A percentile compares a stretch with the other conserved stretches of the same genome.
Evolutionary conservation across 2,113 vertebrate genomes (phyloP).

Genomic region (Sprattus sprattus): DNA sequence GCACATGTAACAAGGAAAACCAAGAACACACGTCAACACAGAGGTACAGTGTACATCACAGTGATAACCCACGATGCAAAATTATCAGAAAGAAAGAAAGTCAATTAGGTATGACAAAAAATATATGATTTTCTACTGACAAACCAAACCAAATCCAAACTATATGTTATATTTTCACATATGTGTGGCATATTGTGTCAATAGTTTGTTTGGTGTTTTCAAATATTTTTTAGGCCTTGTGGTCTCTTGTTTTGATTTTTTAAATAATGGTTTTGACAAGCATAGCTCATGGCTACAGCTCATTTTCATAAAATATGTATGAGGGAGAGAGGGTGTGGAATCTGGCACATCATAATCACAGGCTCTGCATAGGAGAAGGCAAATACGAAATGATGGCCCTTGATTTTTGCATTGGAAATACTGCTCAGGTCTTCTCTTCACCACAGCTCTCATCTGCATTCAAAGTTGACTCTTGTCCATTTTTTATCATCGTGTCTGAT

Average conservation of each 20-base stretch:
- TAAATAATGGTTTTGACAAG: not conserved
- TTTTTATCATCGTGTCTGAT: not conserved
- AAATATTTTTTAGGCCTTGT: not conserved
- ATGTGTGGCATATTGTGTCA: not conserved
- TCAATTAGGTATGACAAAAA: not conserved
- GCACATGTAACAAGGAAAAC: not conserved
- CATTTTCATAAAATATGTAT: slow-evolving; percentile 4
- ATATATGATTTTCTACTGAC: too few species aligned
- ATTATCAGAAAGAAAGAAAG: not conserved
- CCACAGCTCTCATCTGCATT: not conserved
- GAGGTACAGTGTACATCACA: not conserved
- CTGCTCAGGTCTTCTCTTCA: not conserved
- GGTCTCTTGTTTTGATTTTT: not conserved
- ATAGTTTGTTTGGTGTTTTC: not conserved
- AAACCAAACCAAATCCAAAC: too few species aligned
- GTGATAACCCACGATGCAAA: not conserved
- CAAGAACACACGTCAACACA: not conserved
- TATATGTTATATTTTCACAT: not conserved
- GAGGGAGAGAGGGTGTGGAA: not conserved
- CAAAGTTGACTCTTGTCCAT: not conserved
- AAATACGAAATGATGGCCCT: not conserved
- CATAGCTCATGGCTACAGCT: not conserved
- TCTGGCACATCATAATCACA: not conserved
- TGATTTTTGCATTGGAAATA: not conserved
- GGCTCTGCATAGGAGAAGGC: not conserved